Conservation (phyloP, 2,797 vertebrate species). For the Lycodopsis pacificus region DNA sequence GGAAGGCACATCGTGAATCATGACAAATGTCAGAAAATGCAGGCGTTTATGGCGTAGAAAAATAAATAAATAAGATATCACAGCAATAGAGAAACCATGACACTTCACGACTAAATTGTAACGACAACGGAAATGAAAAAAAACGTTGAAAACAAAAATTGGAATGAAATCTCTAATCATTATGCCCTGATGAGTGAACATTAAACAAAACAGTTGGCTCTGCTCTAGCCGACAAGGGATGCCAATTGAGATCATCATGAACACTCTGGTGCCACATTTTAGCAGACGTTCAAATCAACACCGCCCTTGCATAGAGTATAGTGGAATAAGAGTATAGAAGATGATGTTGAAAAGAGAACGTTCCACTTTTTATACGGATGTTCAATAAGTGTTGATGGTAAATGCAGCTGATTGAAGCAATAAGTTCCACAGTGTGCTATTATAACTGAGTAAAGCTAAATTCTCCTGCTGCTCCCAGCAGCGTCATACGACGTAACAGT, state of each 20-base stretch:
- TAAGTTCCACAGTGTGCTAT: too few relatives aligned
- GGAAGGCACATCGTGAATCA: not conserved
- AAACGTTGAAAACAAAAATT: not conserved
- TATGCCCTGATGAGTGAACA: not conserved
- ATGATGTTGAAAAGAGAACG: not conserved
- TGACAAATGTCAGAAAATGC: slow-evolving; percentile 27
- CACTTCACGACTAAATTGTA: not conserved
- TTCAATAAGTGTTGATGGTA: too few relatives aligned
- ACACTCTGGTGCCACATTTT: not conserved
- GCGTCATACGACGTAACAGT: not conserved
- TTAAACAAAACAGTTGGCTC: not conserved
- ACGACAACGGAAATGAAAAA: not conserved
- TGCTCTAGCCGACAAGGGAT: too few relatives aligned
- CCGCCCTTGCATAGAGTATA: not conserved
- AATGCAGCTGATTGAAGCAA: too few relatives aligned
- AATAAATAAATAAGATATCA: slow-evolving; percentile 5
- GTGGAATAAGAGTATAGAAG: not conserved
- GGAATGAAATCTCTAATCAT: not conserved
- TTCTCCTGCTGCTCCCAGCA: too few relatives aligned
- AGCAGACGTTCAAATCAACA: not conserved
- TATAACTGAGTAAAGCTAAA: not conserved
- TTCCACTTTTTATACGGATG: not conserved
- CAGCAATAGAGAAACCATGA: not conserved
- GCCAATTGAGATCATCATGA: too few relatives aligned
- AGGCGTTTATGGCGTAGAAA: slow-evolving; percentile 1